Conservation (phyloP, 1,140 invertebrate species). For the Atta texana region DNA sequence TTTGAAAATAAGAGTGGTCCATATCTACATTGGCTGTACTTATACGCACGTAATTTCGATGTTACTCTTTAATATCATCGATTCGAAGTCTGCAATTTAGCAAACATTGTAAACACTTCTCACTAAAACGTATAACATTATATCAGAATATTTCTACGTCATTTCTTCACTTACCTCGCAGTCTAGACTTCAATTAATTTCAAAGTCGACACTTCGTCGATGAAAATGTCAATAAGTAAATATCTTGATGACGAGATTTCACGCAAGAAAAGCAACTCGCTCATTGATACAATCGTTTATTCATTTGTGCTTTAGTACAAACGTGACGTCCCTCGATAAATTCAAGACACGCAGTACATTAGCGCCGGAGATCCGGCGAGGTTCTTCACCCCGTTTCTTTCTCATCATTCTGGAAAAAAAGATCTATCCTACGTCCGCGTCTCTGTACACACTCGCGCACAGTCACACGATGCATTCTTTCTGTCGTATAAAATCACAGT, state of each 20-base stretch:
- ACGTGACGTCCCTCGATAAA: slow-evolving; percentile 64
- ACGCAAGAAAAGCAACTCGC: not conserved
- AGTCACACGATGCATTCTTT: slow-evolving; percentile 59
- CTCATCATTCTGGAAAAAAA: not conserved
- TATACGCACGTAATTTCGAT: slow-evolving; percentile 33
- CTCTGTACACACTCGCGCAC: slow-evolving; percentile 32
- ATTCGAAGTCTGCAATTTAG: not conserved
- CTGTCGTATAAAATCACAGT: slow-evolving; percentile 75
- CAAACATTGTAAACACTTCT: not conserved
- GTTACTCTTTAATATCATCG: not conserved
- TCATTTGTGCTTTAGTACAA: slow-evolving; percentile 75
- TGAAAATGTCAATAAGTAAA: not conserved
- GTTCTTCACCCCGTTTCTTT: not conserved
- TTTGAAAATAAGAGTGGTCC: not conserved
- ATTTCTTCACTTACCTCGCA: not conserved
- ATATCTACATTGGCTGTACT: slow-evolving; percentile 27
- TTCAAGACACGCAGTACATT: slow-evolving; percentile 60
- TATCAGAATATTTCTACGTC: not conserved
- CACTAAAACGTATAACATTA: not conserved
- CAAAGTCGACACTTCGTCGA: too few species aligned
- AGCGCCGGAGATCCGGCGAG: slow-evolving; percentile 28
- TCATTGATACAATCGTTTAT: slow-evolving; percentile 72
- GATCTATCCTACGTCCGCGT: not conserved
- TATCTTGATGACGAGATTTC: not conserved
- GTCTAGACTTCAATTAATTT: not conserved